Conservation (phyloP, 2,113 vertebrate genomes). For the Suncus etruscus region DNA sequence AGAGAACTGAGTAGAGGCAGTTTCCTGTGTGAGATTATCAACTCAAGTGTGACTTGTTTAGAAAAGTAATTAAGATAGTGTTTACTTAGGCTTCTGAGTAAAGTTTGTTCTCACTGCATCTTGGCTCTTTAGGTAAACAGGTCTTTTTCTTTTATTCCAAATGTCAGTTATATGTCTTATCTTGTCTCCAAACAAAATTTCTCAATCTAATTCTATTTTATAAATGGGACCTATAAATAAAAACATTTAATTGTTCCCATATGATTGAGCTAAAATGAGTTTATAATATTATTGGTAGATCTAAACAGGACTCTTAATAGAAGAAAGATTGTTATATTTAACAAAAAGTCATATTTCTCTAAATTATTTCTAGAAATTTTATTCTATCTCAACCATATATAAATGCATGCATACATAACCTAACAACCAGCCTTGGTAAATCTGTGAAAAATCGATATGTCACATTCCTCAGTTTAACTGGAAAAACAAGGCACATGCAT, state of each 20-base stretch:
- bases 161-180: neutral
- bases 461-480: neutral
- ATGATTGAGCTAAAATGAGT: slow-evolving; percentile 9
- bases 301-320: neutral
- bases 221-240: neutral
- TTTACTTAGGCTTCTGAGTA: slow-evolving; percentile 81
- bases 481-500: neutral
- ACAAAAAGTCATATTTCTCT: neutral
- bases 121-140: slow-evolving; percentile 61
- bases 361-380: slow-evolving; percentile 19
- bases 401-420: neutral
- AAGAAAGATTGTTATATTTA: slow-evolving; percentile 19
- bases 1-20: neutral
- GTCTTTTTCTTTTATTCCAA: neutral
- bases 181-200: neutral
- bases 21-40: slow-evolving; percentile 79
- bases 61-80: slow-evolving; percentile 80
- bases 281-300: slow-evolving; percentile 9
- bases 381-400: neutral
- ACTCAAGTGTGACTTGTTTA: slow-evolving; percentile 80
- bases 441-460: neutral
- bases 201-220: neutral
- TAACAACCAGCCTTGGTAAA: neutral
- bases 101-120: slow-evolving; percentile 71
- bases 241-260: neutral